These are phyloP conservation scores for Pristionchus entomophagus DNA, from an alignment of 2,888 invertebrate species.

Conservation along the genomic window DNA sequence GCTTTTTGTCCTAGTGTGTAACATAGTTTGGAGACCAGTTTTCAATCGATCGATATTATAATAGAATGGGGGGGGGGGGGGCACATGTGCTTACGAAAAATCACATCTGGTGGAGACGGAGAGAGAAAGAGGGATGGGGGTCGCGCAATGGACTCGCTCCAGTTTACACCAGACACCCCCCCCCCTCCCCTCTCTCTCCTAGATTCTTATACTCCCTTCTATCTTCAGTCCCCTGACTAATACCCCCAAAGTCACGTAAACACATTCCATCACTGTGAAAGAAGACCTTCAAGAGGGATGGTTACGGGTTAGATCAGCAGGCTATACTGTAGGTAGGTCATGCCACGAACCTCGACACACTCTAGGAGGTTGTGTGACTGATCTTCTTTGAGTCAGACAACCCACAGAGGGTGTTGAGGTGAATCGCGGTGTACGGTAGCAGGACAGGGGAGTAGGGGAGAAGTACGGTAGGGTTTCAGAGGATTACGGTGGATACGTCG, in stretches of 20 bases:
- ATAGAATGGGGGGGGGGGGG: neutral
- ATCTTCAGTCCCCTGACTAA: neutral
- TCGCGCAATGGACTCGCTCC: conserved; percentile 28
- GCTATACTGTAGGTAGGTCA: neutral
- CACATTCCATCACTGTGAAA: neutral
- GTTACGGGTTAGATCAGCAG: neutral
- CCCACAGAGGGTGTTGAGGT: conserved; percentile 42
- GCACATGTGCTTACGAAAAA: conserved; percentile 20
- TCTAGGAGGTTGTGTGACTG: conserved; percentile 48
- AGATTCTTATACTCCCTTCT: neutral
- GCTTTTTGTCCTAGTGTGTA: too few species aligned
- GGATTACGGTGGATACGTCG: neutral
- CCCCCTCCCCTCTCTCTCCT: neutral
- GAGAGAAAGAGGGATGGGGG: too few species aligned
- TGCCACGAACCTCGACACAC: conserved; percentile 46
- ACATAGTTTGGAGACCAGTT: too few species aligned
- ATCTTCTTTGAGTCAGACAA: conserved; percentile 31
- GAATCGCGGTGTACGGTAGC: neutral
- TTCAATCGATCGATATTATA: neutral
- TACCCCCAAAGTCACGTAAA: conserved; percentile 4
- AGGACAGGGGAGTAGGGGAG: neutral
- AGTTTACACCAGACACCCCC: conserved; percentile 36
- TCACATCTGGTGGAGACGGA: conserved; percentile 26
- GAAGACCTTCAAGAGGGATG: neutral
- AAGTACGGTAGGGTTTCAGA: neutral